Conservation (phyloP, 2,113 vertebrate species). For the Chascanopsetta lugubris region DNA sequence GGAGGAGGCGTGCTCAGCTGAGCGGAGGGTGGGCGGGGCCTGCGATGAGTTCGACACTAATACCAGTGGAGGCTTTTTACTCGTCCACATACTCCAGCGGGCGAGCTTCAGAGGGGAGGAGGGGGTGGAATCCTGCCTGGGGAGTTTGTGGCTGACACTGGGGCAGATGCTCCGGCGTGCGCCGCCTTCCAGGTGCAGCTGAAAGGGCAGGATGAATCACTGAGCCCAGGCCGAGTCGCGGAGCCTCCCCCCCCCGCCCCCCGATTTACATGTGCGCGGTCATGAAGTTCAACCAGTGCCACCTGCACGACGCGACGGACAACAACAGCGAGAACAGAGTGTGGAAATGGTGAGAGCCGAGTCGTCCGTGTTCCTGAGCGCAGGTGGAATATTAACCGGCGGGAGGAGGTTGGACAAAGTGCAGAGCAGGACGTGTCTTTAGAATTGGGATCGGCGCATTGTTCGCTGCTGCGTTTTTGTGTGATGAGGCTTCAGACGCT, state of each 20-base stretch:
- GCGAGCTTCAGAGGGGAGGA: slow-evolving; percentile 47
- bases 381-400: slow-evolving; percentile 7
- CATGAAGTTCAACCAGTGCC: slow-evolving; percentile 74
- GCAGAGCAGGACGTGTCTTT: background rate
- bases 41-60: slow-evolving; percentile 54
- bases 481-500: slow-evolving; percentile 17
- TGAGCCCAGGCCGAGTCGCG: background rate
- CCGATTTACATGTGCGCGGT: slow-evolving; percentile 57
- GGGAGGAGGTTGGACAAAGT: background rate
- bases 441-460: background rate
- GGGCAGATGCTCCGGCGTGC: slow-evolving; percentile 15
- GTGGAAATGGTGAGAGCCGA: slow-evolving; percentile 75
- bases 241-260: too few relatives aligned
- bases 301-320: slow-evolving; percentile 40
- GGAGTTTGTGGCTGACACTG: slow-evolving; percentile 10
- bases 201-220: slow-evolving; percentile 24
- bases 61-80: slow-evolving; percentile 46
- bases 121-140: slow-evolving; percentile 31
- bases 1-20: slow-evolving; percentile 16
- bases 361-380: slow-evolving; percentile 10
- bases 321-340: slow-evolving; percentile 52
- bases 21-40: slow-evolving; percentile 58
- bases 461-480: too few relatives aligned
- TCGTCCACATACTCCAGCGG: slow-evolving; percentile 52
- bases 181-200: slow-evolving; percentile 15